Evolutionary conservation across 2,797 vertebrate species (phyloP).

Genomic region (Coregonus ussuriensis): DNA sequence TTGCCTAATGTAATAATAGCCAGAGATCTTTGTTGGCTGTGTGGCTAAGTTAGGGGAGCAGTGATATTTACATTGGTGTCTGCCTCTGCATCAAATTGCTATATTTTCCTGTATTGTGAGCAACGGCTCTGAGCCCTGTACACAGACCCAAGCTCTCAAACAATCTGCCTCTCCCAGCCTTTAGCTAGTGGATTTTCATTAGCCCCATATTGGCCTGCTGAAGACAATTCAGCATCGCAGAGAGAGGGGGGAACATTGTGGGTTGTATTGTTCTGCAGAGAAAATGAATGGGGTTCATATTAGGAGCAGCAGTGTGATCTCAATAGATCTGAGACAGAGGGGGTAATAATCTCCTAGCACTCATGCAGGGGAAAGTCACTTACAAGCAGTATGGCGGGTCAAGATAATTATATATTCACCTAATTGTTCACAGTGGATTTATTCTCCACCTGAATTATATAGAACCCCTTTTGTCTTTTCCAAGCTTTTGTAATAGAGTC

Average conservation of each 20-base stretch:
- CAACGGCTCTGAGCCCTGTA: background rate
- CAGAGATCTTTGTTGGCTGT: background rate
- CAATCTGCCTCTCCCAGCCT: background rate
- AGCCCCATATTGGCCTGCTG: conserved; percentile 4
- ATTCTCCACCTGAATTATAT: background rate
- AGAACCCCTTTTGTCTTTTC: background rate
- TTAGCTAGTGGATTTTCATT: conserved; percentile 15
- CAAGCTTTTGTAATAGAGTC: background rate
- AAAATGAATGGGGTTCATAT: background rate
- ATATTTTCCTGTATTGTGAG: conserved; percentile 1
- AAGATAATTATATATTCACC: background rate
- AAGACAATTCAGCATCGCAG: conserved; percentile 6
- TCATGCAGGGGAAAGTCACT: background rate
- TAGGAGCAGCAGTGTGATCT: background rate
- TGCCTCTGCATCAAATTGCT: conserved; percentile 11
- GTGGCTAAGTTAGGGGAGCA: background rate
- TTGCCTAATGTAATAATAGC: background rate
- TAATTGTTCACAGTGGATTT: background rate
- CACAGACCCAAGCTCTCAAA: background rate
- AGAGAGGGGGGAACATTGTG: background rate
- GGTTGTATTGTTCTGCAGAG: background rate
- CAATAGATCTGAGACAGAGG: background rate
- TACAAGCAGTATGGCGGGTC: background rate
- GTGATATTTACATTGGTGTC: background rate
- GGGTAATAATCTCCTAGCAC: background rate